Base-by-base conservation (phyloP, 1,140 invertebrate species). In the Eciton burchellii region DNA sequence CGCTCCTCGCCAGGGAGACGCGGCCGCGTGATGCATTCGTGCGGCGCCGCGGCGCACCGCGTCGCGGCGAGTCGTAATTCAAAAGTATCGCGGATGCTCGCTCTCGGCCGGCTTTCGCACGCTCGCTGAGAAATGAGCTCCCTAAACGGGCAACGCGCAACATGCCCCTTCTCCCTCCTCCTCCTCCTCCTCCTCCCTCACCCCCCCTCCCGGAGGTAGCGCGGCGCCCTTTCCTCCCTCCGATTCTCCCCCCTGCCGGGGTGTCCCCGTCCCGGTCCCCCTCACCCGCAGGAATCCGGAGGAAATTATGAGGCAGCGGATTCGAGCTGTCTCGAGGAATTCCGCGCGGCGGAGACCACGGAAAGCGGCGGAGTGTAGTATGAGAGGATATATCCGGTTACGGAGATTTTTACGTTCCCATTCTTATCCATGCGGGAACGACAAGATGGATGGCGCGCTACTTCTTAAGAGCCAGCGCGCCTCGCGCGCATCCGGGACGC, bases 81-180 rank as follows among this genome's bases (percentile, higher is more conserved):
- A 86, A 84, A 86, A 86, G 71, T 86, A 72, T 84, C 74, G 60
- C 68, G 71, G 43, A 57, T 43, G 56, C 56, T 52, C 63, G 82
- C 79, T 35, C 2, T 84, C 84, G 14, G 21, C 56, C 73, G 60
- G 52, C 54, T 84, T 82, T 82, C 71, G 49, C 63, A 68, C 63
- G 54, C 29, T 41, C 54, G 70, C n/a, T 87, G 82, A 88, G 85
- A 87, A 88, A 88, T 68, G 86, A 84, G 86, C 70, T 86, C 45
- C 82, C 82, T 88, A 88, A 88, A 82, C 65, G 76, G 45, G 54
- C n/a, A n/a, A 68, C 21, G 56, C 79, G n/a, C 26, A 19, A 60
- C 47, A 57, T 57, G 68, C 56, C 57, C 63, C 35, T 57, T 84
- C 54, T 52, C 24, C 49, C 26, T 35, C 59, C 26, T 60, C 47